These are phyloP conservation scores for Formica selysi DNA, from an alignment of 1,140 invertebrate species.

Conservation along the genomic window DNA sequence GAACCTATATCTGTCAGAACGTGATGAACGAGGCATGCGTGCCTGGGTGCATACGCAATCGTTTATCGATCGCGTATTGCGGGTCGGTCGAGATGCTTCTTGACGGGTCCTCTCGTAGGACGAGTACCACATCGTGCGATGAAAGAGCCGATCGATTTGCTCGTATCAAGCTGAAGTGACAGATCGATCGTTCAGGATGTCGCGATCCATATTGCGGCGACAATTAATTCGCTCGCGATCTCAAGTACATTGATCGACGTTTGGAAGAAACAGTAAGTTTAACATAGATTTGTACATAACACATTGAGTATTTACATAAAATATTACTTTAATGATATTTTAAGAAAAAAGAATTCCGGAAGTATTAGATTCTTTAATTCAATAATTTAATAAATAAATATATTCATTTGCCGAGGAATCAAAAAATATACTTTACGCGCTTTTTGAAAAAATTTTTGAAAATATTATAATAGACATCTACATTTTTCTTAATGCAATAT, in stretches of 20 bases:
- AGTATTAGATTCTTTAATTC: not conserved
- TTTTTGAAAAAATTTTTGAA: constrained; percentile 3
- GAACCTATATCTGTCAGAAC: constrained; percentile 51
- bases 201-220: constrained; percentile 17
- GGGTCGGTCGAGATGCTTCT: constrained; percentile 46
- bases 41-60: constrained; percentile 46
- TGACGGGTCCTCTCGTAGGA: constrained; percentile 45
- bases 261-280: too few species aligned
- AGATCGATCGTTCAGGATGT: constrained; percentile 19
- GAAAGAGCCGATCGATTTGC: constrained; percentile 23
- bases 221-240: constrained; percentile 3
- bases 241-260: not conserved
- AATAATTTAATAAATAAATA: not conserved
- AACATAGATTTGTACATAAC: not conserved
- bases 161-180: constrained; percentile 52
- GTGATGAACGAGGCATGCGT: constrained; percentile 46
- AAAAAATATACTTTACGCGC: not conserved
- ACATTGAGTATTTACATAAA: not conserved
- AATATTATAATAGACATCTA: not conserved
- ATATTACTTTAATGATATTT: not conserved
- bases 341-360: too few species aligned
- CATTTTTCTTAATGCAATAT: not conserved
- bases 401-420: not conserved
- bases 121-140: not conserved
- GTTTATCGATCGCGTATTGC: constrained; percentile 37